phyloP scores from a whole-genome alignment of 2,888 invertebrate species.

The Sarcophaga rosellei region DNA sequence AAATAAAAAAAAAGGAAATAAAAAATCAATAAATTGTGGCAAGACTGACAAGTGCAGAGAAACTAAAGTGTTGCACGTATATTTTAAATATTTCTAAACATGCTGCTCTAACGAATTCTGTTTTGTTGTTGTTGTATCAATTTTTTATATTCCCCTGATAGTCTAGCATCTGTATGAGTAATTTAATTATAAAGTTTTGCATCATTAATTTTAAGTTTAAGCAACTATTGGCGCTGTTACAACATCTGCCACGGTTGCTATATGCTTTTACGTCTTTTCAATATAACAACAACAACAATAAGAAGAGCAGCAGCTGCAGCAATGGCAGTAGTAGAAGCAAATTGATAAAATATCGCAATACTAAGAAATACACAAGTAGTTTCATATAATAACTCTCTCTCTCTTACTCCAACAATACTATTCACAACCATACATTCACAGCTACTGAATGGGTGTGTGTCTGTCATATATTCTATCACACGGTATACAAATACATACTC shows the following conservation, averaged over 20 bases:
- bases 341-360: not conserved
- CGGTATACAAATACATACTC: not conserved
- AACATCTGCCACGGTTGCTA: conserved; percentile 50
- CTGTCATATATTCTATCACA: too few relatives aligned
- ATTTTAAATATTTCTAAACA: conserved; percentile 9
- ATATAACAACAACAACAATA: not conserved
- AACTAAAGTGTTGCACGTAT: not conserved
- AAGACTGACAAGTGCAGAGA: not conserved
- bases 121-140: too few relatives aligned
- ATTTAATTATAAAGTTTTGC: conserved; percentile 79
- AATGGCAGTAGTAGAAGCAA: not conserved
- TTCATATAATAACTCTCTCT: not conserved
- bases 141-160: too few relatives aligned
- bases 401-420: too few relatives aligned
- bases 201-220: conserved; percentile 78
- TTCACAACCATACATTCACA: too few relatives aligned
- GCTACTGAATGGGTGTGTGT: too few relatives aligned
- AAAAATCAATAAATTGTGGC: conserved; percentile 42
- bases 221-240: conserved; percentile 72
- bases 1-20: not conserved
- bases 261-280: conserved; percentile 15
- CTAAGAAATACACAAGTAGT: conserved; percentile 6
- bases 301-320: not conserved
- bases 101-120: conserved; percentile 36
- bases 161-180: conserved; percentile 60